Evolutionary conservation across 1,140 invertebrate genomes (phyloP).

Genomic region (Thaumatotibia leucotreta): DNA sequence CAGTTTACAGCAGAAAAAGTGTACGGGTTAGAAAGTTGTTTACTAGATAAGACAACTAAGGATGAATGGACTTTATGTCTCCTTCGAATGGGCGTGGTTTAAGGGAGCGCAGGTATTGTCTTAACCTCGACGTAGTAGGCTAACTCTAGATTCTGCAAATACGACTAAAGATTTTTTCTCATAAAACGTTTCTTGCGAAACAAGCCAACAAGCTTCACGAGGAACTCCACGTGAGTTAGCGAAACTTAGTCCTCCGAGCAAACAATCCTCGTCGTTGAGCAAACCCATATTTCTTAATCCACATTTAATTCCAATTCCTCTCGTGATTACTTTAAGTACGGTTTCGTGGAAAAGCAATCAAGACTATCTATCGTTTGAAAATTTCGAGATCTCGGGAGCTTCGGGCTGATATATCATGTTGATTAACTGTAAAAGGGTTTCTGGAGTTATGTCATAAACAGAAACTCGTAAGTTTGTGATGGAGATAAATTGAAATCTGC

Average conservation of each 20-base stretch:
- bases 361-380: not conserved
- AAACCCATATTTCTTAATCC: constrained; percentile 1
- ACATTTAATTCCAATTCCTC: not conserved
- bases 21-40: too few relatives aligned
- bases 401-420: not conserved
- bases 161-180: too few relatives aligned
- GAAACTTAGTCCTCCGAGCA: not conserved
- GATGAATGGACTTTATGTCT: too few relatives aligned
- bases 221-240: not conserved
- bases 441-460: not conserved
- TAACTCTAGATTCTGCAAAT: too few relatives aligned
- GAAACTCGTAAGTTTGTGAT: not conserved
- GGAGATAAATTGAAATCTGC: too few relatives aligned
- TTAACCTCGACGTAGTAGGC: too few relatives aligned
- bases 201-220: not conserved
- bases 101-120: too few relatives aligned
- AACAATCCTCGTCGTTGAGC: not conserved
- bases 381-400: not conserved
- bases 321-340: not conserved
- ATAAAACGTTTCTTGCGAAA: not conserved
- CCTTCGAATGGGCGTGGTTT: too few relatives aligned
- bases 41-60: too few relatives aligned
- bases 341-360: not conserved
- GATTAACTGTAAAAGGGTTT: not conserved
- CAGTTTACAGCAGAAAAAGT: too few relatives aligned